A percentile compares a stretch with the other conserved stretches of the same genome.
phyloP scores from a whole-genome alignment of 1,140 invertebrate species.

The Caerostris darwini region DNA sequence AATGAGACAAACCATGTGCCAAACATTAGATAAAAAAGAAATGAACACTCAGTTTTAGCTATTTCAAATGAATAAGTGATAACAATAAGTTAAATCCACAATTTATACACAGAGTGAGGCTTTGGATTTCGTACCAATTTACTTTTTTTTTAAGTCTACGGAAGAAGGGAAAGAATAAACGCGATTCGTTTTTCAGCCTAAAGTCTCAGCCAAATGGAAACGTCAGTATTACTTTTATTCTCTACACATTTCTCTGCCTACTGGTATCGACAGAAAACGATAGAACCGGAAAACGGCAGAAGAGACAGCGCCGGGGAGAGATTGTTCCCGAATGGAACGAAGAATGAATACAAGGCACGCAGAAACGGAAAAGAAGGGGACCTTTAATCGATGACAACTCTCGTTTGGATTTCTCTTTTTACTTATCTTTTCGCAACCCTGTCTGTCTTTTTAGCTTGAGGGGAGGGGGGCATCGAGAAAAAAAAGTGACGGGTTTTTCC shows the following conservation, averaged over 20 bases:
- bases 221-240: constrained; percentile 69
- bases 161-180: neutral
- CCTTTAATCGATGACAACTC: constrained; percentile 72
- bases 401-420: constrained; percentile 73
- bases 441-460: constrained; percentile 29
- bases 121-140: constrained; percentile 18
- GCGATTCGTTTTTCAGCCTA: constrained; percentile 44
- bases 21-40: too few species aligned
- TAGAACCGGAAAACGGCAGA: constrained; percentile 57
- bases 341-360: constrained; percentile 41
- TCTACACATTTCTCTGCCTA: constrained; percentile 51
- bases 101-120: neutral
- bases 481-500: constrained; percentile 49
- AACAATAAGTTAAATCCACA: neutral
- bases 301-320: constrained; percentile 30
- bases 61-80: neutral
- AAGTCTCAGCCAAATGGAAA: constrained; percentile 48
- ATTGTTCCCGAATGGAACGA: neutral
- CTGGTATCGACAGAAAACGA: constrained; percentile 63
- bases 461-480: neutral
- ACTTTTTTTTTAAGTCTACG: neutral
- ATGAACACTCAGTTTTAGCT: neutral
- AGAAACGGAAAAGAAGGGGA: constrained; percentile 5
- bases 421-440: constrained; percentile 57
- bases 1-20: too few species aligned